These are phyloP conservation scores for Excalfactoria chinensis DNA, from an alignment of 2,113 vertebrate genomes.

Conservation along the genomic window DNA sequence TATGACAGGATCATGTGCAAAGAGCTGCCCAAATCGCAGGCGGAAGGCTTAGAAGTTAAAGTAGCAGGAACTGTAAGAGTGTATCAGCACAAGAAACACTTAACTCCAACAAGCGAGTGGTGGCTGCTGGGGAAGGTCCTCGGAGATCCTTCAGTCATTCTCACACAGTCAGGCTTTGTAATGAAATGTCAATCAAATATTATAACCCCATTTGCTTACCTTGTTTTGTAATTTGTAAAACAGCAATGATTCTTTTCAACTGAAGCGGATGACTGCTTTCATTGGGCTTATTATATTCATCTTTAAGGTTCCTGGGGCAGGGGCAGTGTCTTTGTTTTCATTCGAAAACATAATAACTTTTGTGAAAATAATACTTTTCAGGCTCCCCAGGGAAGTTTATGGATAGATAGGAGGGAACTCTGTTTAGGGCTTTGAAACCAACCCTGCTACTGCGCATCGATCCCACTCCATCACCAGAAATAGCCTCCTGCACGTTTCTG, in stretches of 20 bases:
- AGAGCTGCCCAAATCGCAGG: not conserved
- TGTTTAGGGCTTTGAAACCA: conserved; percentile 18
- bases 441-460: conserved; percentile 13
- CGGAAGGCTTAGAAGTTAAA: not conserved
- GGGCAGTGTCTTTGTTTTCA: not conserved
- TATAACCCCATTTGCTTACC: rapidly evolving
- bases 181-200: not conserved
- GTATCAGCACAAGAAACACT: not conserved
- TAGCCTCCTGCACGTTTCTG: conserved; percentile 52
- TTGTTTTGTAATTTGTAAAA: not conserved
- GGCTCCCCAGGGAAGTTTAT: not conserved
- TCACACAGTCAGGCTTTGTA: not conserved
- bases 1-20: not conserved
- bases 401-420: not conserved
- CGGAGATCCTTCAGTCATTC: not conserved
- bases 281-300: not conserved
- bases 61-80: not conserved
- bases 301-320: not conserved
- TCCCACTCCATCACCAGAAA: not conserved
- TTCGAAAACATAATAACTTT: not conserved
- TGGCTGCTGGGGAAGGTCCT: not conserved
- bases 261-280: not conserved
- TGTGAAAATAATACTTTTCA: not conserved
- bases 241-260: not conserved
- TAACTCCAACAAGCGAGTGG: not conserved